A percentile compares a stretch with the other conserved stretches of the same genome.
Conservation (phyloP, 2,113 vertebrate genomes). For the Dasyurus viverrinus region DNA sequence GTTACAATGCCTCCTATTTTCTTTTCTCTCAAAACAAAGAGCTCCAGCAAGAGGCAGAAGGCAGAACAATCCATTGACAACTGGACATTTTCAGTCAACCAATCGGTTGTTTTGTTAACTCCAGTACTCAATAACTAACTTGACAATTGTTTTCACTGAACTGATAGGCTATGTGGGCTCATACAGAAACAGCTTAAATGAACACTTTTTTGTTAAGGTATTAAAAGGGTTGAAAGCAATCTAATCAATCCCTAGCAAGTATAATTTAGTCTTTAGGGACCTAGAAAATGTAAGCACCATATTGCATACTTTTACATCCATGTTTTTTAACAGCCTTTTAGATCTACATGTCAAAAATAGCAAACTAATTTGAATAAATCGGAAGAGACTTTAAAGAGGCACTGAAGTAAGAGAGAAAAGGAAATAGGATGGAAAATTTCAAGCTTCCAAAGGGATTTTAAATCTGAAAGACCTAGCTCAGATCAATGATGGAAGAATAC, state of each 20-base stretch:
- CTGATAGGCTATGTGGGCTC: background rate
- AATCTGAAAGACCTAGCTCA: background rate
- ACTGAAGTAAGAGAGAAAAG: constrained; percentile 26
- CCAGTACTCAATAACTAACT: background rate
- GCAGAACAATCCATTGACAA: background rate
- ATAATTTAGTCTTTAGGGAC: background rate
- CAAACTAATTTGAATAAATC: background rate
- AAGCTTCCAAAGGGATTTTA: background rate
- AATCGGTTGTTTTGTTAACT: background rate
- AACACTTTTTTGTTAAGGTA: constrained; percentile 41
- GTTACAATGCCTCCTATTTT: constrained; percentile 27
- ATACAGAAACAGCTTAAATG: constrained; percentile 6
- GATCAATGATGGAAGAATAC: background rate
- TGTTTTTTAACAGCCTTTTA: constrained; percentile 1
- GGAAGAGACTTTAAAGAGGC: background rate
- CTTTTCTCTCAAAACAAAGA: constrained; percentile 39
- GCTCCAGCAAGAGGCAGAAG: constrained; percentile 9
- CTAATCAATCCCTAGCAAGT: constrained; percentile 25
- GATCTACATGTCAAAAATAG: constrained; percentile 26
- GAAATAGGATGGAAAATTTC: background rate
- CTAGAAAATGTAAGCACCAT: constrained; percentile 36
- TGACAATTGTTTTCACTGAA: background rate
- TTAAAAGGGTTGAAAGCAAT: constrained; percentile 37
- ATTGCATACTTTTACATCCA: background rate
- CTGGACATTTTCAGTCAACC: constrained; percentile 5